phyloP scores from a whole-genome alignment of 2,888 invertebrate genomes.

The Metellina segmentata region DNA sequence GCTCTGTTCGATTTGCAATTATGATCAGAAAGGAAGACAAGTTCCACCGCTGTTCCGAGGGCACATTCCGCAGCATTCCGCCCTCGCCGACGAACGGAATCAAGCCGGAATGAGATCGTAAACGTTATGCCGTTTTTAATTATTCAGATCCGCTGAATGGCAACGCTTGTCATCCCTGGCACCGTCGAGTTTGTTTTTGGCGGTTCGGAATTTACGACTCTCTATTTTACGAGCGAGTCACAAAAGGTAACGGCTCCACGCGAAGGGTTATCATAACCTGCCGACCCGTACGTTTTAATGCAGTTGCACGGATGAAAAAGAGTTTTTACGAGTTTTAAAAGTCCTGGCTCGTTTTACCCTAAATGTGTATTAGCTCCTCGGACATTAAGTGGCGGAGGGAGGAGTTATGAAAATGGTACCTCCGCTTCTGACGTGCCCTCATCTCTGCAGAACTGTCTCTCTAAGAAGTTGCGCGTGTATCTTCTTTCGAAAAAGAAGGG shows the following conservation, averaged over 20 bases:
- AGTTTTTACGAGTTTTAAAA: constrained; percentile 62
- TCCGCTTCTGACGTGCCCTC: neutral
- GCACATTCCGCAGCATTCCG: neutral
- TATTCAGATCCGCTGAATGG: constrained; percentile 33
- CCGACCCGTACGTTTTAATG: constrained; percentile 36
- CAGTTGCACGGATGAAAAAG: neutral
- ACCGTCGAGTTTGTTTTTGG: constrained; percentile 36
- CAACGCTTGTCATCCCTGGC: constrained; percentile 10
- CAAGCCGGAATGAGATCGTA: constrained; percentile 52
- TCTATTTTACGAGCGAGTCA: constrained; percentile 30
- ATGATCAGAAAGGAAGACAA: neutral
- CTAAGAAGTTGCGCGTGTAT: neutral
- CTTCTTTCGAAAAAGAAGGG: neutral
- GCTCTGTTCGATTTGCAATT: neutral
- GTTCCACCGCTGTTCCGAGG: neutral
- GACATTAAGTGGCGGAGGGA: constrained; percentile 23
- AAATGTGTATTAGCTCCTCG: constrained; percentile 49
- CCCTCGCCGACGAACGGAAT: neutral
- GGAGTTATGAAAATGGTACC: constrained; percentile 20
- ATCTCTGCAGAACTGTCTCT: neutral
- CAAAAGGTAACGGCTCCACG: constrained; percentile 59
- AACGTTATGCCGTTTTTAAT: constrained; percentile 49
- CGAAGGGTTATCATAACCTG: constrained; percentile 41
- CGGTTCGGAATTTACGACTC: constrained; percentile 51
- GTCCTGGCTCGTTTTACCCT: constrained; percentile 32